Conservation (phyloP, 1,140 invertebrate species). For the Lanistes nyassanus region DNA sequence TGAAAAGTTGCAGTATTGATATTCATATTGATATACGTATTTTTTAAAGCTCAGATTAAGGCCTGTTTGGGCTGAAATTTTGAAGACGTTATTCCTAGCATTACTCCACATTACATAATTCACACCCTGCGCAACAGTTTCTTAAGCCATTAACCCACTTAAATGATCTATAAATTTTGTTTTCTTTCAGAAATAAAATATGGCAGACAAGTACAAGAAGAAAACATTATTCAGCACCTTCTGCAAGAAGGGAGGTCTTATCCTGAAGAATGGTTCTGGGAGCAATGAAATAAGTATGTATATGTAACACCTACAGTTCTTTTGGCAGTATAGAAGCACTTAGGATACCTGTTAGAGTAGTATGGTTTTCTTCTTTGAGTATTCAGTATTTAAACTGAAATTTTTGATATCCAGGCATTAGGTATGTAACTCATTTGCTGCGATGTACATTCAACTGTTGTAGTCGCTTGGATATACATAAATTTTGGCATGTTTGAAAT, state of each 20-base stretch:
- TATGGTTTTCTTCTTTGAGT: neutral
- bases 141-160: too few relatives aligned
- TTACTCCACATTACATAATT: too few relatives aligned
- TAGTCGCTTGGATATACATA: too few relatives aligned
- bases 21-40: too few relatives aligned
- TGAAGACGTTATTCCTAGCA: too few relatives aligned
- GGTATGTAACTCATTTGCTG: neutral
- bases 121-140: too few relatives aligned
- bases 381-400: neutral
- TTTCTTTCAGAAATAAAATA: neutral
- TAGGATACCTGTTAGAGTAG: neutral
- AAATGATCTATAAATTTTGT: too few relatives aligned
- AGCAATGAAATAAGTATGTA: constrained; percentile 50
- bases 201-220: constrained; percentile 25
- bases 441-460: too few relatives aligned
- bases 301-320: neutral
- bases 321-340: neutral
- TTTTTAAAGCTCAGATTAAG: too few relatives aligned
- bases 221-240: constrained; percentile 42
- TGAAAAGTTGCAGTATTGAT: too few relatives aligned
- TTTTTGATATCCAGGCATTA: neutral
- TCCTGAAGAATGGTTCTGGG: constrained; percentile 43
- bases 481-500: too few relatives aligned
- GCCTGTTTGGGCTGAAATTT: too few relatives aligned
- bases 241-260: constrained; percentile 43